phyloP scores from a whole-genome alignment of 2,113 vertebrate genomes.

The Platysternon megacephalum region DNA sequence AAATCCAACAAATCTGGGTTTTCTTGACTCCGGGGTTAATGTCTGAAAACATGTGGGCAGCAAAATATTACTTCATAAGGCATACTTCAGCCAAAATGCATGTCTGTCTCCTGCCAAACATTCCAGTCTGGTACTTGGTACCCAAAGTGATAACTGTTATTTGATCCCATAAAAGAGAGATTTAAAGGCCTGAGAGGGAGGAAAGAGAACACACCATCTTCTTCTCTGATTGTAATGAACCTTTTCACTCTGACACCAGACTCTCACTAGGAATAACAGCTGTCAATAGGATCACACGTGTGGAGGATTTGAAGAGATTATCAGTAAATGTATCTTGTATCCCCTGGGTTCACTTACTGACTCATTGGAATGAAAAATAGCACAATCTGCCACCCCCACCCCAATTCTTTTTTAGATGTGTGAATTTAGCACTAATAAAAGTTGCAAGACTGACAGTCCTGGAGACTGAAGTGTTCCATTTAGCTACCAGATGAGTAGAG shows the following conservation, averaged over 20 bases:
- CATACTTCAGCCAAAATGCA: neutral
- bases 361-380: neutral
- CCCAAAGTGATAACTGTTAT: neutral
- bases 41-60: neutral
- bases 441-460: neutral
- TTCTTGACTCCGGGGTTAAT: neutral
- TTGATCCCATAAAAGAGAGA: neutral
- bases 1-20: neutral
- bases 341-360: neutral
- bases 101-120: neutral
- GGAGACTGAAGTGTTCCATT: neutral
- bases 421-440: neutral
- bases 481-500: neutral
- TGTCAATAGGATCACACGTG: neutral
- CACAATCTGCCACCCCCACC: neutral
- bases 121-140: neutral
- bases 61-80: neutral
- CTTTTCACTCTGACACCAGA: neutral
- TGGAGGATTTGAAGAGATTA: neutral
- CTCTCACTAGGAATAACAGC: neutral
- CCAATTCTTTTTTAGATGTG: neutral
- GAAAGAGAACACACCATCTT: neutral
- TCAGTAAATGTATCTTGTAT: neutral
- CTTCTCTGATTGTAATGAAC: neutral
- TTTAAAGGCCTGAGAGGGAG: neutral